Base-by-base conservation (phyloP, 2,797 vertebrate species). In the Natrix natrix region DNA sequence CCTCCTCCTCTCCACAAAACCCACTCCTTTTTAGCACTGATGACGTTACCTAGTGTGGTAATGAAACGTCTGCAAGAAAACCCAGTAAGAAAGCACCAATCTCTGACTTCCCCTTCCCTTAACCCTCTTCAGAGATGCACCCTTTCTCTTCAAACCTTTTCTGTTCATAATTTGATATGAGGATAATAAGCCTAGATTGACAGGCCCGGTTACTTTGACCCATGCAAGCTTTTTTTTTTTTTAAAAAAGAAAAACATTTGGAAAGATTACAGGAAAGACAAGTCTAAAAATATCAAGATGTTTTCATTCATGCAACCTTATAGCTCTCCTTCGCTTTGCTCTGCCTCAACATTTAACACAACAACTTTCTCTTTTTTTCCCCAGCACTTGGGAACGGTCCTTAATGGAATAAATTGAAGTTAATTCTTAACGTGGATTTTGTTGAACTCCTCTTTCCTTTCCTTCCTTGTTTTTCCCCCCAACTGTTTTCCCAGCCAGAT, bases 311-410 rank as follows among this genome's bases (percentile, higher is more conserved):
- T 95, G 94, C 96, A 97, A 96, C 96, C 94, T 56, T 95, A 97
- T 95, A 91, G 95, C 87, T 52, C 22, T 93, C 90, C 96, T 92
- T 97, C 94, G 93, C 94, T 97, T 97, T 96, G 66, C 94, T 95
- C 95, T 96, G 91, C 93, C 95, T 96, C 97, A 96, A 96, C 95
- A 94, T 96, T 97, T 95, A 94, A 92, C 95, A 48, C 96, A 96
- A 95, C 96, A 94, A 93, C 95, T 96, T 97, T 97, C 93, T 28
- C 4, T 17, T 17, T 17, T 17, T 17, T 17, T 4, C 26, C 90
- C 90, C 94, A 93, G 95, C 97, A 97, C 95, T 96, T 97, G 94
- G 95, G 95, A 96, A 95, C 97, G 95, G 74, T 96, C 90, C 92
- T 94, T 86, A 95, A 96, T 94, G 91, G 96, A 95, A 96, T 95